Evolutionary conservation across 2,888 invertebrate genomes (phyloP), one percentile per base, ranked within the genome.

Genomic region (Lamellibrachia columna): DNA sequence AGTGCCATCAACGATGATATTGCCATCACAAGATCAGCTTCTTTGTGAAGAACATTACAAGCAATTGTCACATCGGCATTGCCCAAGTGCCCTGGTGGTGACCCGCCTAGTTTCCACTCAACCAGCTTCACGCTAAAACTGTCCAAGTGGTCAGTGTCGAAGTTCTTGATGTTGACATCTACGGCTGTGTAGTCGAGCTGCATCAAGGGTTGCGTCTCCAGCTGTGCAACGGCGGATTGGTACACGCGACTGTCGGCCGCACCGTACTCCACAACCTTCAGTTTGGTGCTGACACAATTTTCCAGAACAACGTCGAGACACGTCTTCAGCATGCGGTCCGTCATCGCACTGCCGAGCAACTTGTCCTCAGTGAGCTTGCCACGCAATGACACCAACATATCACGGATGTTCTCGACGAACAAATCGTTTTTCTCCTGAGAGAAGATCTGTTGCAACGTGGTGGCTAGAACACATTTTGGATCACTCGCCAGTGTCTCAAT

Each of bases 231-330:
- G 11, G 95, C 93, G 28, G 93, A 92, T 7, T 94, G 92, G 92
- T 94, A 95, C 90, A 96, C 58, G 22, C 93, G 93, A 52, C 93
- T 75, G 2, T 91, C 90, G 2, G 22, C 90, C 0, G 93, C 93
- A 90, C 92, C 93, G 3, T 93, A 52, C 75, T 99, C 98, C 22
- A 97, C 97, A 28, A 98, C 97, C 96, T 98, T 98, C 40, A 99
- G 96, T 95, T 98, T 98, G 3, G 98, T 96, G 11, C 97, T 97
- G 90, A 97, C 97, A 40, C 97, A 97, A 96, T 99, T 99, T 97
- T 99, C 99, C 75, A 98, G 96, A 52, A 98, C 98, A 11, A 98
- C 96, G 96, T 98, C 98, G 92, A 98, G 96, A 93, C 95, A 95
- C 3, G 96, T 95, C 93, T 96, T 96, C 40, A 97, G 93, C 22